Percentiles rank a stretch among this genome's conserved stretches.
These are phyloP conservation scores for Rhinatrema bivittatum DNA, from an alignment of 2,797 vertebrate genomes.

Conservation along the genomic window DNA sequence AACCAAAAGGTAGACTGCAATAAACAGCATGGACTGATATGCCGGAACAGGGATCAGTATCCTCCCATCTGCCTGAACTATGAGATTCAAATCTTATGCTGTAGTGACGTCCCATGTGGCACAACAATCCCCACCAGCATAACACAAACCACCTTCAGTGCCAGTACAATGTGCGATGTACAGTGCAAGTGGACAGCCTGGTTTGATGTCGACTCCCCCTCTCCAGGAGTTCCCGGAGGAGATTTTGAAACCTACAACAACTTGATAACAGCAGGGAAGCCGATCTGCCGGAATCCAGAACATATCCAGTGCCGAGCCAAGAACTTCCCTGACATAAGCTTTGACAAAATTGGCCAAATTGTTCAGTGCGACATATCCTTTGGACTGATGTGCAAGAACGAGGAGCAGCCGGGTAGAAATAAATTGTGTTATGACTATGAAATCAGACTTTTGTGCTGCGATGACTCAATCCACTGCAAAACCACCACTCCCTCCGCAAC, in stretches of 20 bases:
- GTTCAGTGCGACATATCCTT: not conserved
- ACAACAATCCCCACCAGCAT: fast-evolving
- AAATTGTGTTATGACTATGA: constrained; percentile 25
- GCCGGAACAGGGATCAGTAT: constrained; percentile 43
- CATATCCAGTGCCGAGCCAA: constrained; percentile 23
- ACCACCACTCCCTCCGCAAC: fast-evolving
- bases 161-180: not conserved
- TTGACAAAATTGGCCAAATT: not conserved
- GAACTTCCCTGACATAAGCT: fast-evolving
- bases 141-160: not conserved
- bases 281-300: constrained; percentile 5
- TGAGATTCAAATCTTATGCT: constrained; percentile 49
- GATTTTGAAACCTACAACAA: constrained; percentile 6
- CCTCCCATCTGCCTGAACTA: constrained; percentile 43
- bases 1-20: constrained; percentile 45
- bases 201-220: constrained; percentile 7
- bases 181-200: constrained; percentile 8
- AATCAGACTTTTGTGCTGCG: constrained; percentile 11
- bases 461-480: not conserved
- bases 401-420: constrained; percentile 13
- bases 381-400: constrained; percentile 21
- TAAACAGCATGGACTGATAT: constrained; percentile 29
- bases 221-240: fast-evolving
- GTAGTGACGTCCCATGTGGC: constrained; percentile 27
- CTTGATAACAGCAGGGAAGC: not conserved